Base-by-base conservation (phyloP, 2,113 vertebrate genomes). In the Stictonetta naevosa region DNA sequence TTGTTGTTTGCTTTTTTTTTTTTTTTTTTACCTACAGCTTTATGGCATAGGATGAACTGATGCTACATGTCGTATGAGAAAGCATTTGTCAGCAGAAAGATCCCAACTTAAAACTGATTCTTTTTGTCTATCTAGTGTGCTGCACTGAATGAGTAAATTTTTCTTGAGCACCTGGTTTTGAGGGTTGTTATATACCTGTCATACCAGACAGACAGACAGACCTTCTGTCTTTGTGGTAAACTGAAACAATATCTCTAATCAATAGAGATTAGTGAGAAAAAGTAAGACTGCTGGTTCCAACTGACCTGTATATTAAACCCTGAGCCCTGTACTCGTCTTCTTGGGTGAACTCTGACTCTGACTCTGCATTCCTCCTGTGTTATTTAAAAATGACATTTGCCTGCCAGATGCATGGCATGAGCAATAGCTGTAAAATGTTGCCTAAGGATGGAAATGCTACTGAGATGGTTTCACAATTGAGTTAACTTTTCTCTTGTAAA, bases 371-470 rank as follows among this genome's bases (percentile, higher is more conserved):
- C 90, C 58, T 94, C 58, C 25, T 0, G 0, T 62, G 68, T 92
- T 93, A 71, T 79, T 95, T 84, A 80, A 95, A 94, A 92, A 76
- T 88, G 44, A 83, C 74, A 68, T 87, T 94, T 93, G 63, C 48
- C 80, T 95, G 59, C 81, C 90, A 91, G 92, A 93, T 95, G 60
- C 31, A 58, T 1, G 17, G 55, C 63, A 26, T 75, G 58, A 93
- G 83, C 73, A 93, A 79, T 82, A 79, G 66, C 88, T 96, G 84
- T 82, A 94, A 94, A 94, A 86, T 82, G 42, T 84, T 96, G 93
- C 88, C 68, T 86, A 88, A 92, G 93, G 93, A 89, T 94, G 88
- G 78, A 92, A 87, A 80, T 36, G 48, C 74, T 93, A 56, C 55
- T 63, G 74, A 86, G 68, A 86, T 13, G 68, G 55, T 95, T 94